Evolutionary conservation across 2,797 vertebrate species (phyloP), one percentile per base, ranked within the genome.

Genomic region (Myotis myotis): DNA sequence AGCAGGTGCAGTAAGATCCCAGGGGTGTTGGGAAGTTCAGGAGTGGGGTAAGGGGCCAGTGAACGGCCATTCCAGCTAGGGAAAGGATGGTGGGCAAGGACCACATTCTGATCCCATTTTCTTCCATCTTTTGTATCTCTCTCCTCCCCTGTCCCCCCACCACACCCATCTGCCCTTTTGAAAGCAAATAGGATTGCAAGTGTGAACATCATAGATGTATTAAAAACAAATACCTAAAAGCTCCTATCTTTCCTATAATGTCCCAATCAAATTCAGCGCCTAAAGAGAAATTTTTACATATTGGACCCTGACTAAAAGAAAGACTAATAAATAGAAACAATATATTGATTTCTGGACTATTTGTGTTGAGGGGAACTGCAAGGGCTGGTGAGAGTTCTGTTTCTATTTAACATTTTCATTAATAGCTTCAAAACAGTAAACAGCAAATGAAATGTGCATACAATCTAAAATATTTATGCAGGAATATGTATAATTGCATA

Each of bases 341-440:
- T 30, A 8, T 68, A 16, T 81, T 33, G 87, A 68, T 84, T 87
- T 94, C 30, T 4, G 25, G 83, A 57, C 53, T 95, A 0, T 74
- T 82, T 57, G 5, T 87, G 16, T 82, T 71, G 30, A 17, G 19
- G 47, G 16, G 38, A 62, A 8, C 36, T 82, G 13, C 23, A 68
- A 6, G 13, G 12, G 49, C 38, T 62, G 19, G 10, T 20, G 49
- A 79, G 25, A 86, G 8, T 47, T 78, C 38, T 78, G 3, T 79
- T 80, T 87, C 74, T 88, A 30, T 72, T 86, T 51, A 87, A 25
- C 6, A 72, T 91, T 86, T 95, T 91, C 91, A 38, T 79, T 94
- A 70, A 51, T 93, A 72, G 68, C 28, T 36, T 80, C 74, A 51
- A 86, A 94, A 90, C 66, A 83, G 6, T 74, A 74, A 90, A 36